Conservation (phyloP, 2,797 vertebrate species). For the Emys orbicularis region DNA sequence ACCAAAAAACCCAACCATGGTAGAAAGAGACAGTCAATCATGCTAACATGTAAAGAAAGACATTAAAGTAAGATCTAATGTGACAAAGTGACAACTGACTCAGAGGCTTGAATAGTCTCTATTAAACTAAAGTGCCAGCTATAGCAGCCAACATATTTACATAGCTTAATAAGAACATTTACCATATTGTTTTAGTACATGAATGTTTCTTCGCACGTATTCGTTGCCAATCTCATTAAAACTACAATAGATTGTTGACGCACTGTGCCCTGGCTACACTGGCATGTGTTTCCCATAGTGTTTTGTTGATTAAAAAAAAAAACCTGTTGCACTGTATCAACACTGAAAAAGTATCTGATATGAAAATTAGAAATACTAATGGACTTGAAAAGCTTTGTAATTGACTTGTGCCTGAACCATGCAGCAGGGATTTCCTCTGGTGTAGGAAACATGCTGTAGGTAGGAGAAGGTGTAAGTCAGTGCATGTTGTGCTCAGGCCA, state of each 20-base stretch:
- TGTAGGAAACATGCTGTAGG: not conserved
- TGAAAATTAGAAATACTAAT: not conserved
- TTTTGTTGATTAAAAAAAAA: not conserved
- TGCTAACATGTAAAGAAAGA: not conserved
- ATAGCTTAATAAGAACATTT: not conserved
- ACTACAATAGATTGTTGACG: not conserved
- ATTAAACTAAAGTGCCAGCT: not conserved
- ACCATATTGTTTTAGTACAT: not conserved
- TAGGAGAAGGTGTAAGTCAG: not conserved
- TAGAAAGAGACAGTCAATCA: not conserved
- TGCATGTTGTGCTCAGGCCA: not conserved
- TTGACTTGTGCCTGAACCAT: not conserved
- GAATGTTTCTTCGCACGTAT: not conserved
- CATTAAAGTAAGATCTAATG: not conserved
- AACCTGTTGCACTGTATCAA: not conserved
- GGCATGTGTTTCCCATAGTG: not conserved
- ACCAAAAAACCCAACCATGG: not conserved
- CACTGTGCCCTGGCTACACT: not conserved
- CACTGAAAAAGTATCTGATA: not conserved
- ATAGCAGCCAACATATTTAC: slow-evolving; percentile 24
- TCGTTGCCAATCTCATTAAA: not conserved
- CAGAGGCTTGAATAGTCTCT: slow-evolving; percentile 6
- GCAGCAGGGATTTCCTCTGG: not conserved
- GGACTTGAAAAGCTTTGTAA: not conserved
- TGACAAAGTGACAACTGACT: not conserved